Conservation (phyloP, 2,888 invertebrate species). For the Cotesia congregata region DNA sequence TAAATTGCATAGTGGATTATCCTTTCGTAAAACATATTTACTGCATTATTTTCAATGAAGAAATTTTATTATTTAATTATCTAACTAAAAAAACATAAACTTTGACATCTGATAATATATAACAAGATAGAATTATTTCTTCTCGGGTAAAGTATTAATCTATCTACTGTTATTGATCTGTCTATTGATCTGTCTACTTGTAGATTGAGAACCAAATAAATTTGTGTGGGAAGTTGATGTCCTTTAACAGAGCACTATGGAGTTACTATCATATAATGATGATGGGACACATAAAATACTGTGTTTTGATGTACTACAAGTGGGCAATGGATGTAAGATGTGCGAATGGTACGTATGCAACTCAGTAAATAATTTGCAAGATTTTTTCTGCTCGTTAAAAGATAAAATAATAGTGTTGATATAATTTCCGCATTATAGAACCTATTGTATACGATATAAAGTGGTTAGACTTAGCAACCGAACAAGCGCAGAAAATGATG, state of each 20-base stretch:
- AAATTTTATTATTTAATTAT: too few species aligned
- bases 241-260: not conserved
- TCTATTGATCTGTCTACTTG: not conserved
- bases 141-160: too few species aligned
- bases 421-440: not conserved
- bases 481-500: not conserved
- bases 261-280: not conserved
- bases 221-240: not conserved
- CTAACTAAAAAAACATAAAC: too few species aligned
- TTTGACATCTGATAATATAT: too few species aligned
- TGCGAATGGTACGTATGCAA: not conserved
- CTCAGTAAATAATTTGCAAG: not conserved
- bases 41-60: too few species aligned
- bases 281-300: not conserved
- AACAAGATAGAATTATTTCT: too few species aligned
- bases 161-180: too few species aligned
- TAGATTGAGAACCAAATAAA: not conserved
- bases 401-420: too few species aligned
- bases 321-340: not conserved
- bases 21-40: too few species aligned
- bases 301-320: not conserved
- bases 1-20: too few species aligned
- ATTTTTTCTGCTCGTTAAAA: too few species aligned
- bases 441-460: not conserved
- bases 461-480: not conserved